Percentiles rank a stretch among this genome's conserved stretches.
Conservation (phyloP, 2,888 invertebrate species). For the Stratiomys singularior region DNA sequence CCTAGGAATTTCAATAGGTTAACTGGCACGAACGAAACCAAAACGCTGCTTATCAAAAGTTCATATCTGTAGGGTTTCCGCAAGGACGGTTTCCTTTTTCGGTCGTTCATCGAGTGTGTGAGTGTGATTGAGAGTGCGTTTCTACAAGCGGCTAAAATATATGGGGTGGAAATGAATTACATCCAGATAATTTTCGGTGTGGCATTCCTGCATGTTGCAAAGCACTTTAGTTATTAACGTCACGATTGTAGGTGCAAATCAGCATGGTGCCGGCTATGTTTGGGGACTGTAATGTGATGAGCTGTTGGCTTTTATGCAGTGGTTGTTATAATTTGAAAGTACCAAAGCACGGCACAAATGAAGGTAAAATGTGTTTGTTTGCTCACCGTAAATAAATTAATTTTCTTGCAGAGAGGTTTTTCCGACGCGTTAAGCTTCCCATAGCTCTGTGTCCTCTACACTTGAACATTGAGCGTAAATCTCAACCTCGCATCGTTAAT, state of each 20-base stretch:
- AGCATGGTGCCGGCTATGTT: slow-evolving; percentile 15
- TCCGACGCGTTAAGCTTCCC: too few relatives aligned
- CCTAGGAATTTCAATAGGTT: slow-evolving; percentile 31
- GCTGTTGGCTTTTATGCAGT: slow-evolving; percentile 28
- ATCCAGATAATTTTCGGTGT: slow-evolving; percentile 24
- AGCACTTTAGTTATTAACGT: slow-evolving; percentile 40
- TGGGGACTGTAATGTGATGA: neutral
- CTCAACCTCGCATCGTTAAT: too few relatives aligned
- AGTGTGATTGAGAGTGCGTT: slow-evolving; percentile 23
- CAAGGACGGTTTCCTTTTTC: slow-evolving; percentile 19
- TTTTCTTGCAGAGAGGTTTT: too few relatives aligned
- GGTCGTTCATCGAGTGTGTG: neutral
- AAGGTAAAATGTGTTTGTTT: too few relatives aligned
- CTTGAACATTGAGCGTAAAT: too few relatives aligned
- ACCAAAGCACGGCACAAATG: too few relatives aligned
- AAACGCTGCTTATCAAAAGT: slow-evolving; percentile 27
- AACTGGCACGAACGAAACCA: neutral
- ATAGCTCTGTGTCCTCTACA: too few relatives aligned
- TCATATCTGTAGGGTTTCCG: slow-evolving; percentile 36
- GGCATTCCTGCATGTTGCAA: slow-evolving; percentile 37
- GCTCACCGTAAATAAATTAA: too few relatives aligned
- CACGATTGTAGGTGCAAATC: slow-evolving; percentile 39
- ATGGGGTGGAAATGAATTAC: slow-evolving; percentile 44
- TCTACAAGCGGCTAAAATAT: slow-evolving; percentile 10
- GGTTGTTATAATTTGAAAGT: neutral